Evolutionary conservation across 2,888 invertebrate species (phyloP).

Genomic region (Harmothoe impar): DNA sequence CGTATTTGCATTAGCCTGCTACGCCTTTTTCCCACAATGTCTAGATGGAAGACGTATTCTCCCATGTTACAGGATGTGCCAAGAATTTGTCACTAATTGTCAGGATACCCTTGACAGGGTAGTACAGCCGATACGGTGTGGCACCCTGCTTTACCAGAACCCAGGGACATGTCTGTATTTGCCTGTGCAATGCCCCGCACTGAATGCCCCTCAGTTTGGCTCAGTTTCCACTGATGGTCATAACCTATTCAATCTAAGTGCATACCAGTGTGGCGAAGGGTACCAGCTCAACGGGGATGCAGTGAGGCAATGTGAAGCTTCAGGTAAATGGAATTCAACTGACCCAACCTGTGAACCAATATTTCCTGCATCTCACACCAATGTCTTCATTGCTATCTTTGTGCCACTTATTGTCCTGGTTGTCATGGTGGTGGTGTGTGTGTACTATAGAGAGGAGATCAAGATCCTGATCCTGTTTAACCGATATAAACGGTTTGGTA

Average conservation of each 20-base stretch:
- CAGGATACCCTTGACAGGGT: neutral
- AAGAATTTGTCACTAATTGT: neutral
- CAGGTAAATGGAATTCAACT: neutral
- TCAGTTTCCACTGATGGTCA: neutral
- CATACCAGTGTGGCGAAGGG: neutral
- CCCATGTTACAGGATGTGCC: neutral
- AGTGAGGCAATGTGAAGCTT: neutral
- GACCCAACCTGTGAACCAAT: neutral
- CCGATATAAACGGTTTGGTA: neutral
- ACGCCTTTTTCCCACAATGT: neutral
- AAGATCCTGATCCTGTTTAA: neutral
- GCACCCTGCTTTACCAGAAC: neutral
- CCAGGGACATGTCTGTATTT: neutral
- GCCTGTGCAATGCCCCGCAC: neutral
- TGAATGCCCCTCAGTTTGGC: neutral
- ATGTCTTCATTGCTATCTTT: neutral
- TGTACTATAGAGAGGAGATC: neutral
- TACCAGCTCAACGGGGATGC: neutral
- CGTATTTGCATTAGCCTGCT: neutral
- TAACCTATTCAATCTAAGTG: neutral
- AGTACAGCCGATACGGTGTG: neutral
- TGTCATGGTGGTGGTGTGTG: neutral
- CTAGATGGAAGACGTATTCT: neutral
- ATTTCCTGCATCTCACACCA: neutral
- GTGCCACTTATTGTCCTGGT: neutral